Conservation (phyloP, 2,113 vertebrate species). For the Perccottus glenii region DNA sequence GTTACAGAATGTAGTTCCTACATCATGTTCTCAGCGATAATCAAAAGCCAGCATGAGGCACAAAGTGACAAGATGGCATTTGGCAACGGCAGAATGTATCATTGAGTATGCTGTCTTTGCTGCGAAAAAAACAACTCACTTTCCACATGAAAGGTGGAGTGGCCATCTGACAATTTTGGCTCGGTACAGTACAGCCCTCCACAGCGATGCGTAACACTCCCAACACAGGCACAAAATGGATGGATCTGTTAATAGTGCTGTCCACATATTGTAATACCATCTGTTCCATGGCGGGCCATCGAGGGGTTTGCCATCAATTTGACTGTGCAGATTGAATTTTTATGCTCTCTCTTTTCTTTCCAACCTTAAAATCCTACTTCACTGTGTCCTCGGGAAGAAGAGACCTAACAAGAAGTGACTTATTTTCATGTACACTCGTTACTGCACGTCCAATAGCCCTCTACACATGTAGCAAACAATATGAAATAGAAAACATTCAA, state of each 20-base stretch:
- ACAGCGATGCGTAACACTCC: slow-evolving; percentile 38
- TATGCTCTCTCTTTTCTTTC: slow-evolving; percentile 31
- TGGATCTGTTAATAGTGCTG: slow-evolving; percentile 66
- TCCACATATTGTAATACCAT: slow-evolving; percentile 71
- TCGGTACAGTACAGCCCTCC: slow-evolving; percentile 27
- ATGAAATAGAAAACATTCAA: neutral
- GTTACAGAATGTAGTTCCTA: slow-evolving; percentile 17
- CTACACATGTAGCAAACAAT: neutral
- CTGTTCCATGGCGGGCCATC: slow-evolving; percentile 58
- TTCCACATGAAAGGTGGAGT: slow-evolving; percentile 53
- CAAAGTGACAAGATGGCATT: slow-evolving; percentile 15
- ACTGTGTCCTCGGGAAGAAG: slow-evolving; percentile 18
- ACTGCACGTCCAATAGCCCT: neutral
- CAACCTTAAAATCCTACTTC: slow-evolving; percentile 17
- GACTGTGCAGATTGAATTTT: slow-evolving; percentile 59
- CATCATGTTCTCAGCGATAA: slow-evolving; percentile 23
- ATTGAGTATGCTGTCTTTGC: slow-evolving; percentile 23
- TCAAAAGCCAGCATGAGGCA: slow-evolving; percentile 37
- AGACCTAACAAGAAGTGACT: neutral
- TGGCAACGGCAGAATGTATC: slow-evolving; percentile 17
- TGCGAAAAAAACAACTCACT: slow-evolving; percentile 31
- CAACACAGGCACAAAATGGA: slow-evolving; percentile 52
- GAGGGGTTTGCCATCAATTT: slow-evolving; percentile 60
- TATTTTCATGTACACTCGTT: neutral
- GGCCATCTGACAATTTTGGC: slow-evolving; percentile 66